Base-by-base conservation (phyloP, 2,888 invertebrate genomes). In the Steinernema scapterisci region DNA sequence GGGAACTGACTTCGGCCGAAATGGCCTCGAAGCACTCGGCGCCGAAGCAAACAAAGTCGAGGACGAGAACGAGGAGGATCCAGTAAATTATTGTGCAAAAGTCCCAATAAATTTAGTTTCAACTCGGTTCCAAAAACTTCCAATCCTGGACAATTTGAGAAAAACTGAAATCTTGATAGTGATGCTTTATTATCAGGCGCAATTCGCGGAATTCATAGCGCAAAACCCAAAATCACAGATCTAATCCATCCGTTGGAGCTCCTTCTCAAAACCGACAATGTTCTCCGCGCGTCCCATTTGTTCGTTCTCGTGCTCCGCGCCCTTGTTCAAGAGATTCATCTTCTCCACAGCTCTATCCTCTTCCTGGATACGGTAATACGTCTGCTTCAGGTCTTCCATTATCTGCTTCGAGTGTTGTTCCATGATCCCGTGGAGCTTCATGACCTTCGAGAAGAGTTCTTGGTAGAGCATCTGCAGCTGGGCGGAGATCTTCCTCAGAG, bases 1-100 rank as follows among this genome's bases (percentile, higher is more conserved):
- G 63, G 16, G 63, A 63, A 25, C 38, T 63, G 31, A 31, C 31
- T 1, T 63, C 63, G 31, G 63, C 63, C 5, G 63, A 63, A 31
- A 63, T 63, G 63, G 63, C 63, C 27, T 31, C 63, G 63, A 63
- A 63, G 31, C 21, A 54, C 54, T 19, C 54, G 13, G 16, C 54
- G 13, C 54, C 54, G 21, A 54, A 54, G 21, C 54, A 54, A 6
- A 6, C 21, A 6, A 25, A 19, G 54, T 23, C 54, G 54, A 19
- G 54, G 21, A 54, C 54, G 51, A n/a, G n/a, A n/a, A n/a, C n/a
- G 38, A 16, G 54, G 25, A 54, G 54, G 54, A 54, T 54, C 21
- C 54, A 54, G 54, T 54, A 54, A 54, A 19, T 54, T 54, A 54
- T 54, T 16, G n/a, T 48, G 48, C 16, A 38, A 38, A 9, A 38